phyloP scores from a whole-genome alignment of 2,113 vertebrate genomes.

The Osmerus eperlanus region DNA sequence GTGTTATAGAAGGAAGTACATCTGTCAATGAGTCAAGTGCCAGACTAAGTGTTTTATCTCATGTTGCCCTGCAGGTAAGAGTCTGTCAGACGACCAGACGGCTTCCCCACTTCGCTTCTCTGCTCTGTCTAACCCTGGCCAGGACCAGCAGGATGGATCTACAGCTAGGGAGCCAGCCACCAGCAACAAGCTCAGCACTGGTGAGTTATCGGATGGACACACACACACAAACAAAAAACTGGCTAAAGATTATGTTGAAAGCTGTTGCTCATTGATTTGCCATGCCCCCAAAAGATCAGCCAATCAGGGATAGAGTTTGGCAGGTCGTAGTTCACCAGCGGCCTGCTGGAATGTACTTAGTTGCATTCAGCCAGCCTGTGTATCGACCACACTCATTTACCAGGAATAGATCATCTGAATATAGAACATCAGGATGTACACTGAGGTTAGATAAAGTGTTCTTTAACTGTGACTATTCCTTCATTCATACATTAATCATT shows the following conservation, averaged over 20 bases:
- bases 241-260: conserved; percentile 1
- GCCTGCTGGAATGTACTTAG: conserved; percentile 54
- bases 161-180: conserved; percentile 50
- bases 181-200: conserved; percentile 51
- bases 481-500: neutral
- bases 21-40: neutral
- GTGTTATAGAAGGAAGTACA: neutral
- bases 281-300: conserved; percentile 32
- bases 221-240: neutral
- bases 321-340: conserved; percentile 51
- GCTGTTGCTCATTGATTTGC: conserved; percentile 56
- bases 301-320: conserved; percentile 45
- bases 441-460: too few relatives aligned
- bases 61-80: conserved; percentile 65
- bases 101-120: conserved; percentile 48
- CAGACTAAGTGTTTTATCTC: conserved; percentile 25
- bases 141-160: conserved; percentile 60
- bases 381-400: conserved; percentile 56
- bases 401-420: conserved; percentile 34
- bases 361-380: conserved; percentile 12
- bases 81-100: conserved; percentile 70
- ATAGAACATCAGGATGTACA: conserved; percentile 45
- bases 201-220: conserved; percentile 44
- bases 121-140: conserved; percentile 58
- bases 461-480: too few relatives aligned